A percentile compares a stretch with the other conserved stretches of the same genome.
Evolutionary conservation across 2,113 vertebrate species (phyloP).

Genomic region (Naja naja): DNA sequence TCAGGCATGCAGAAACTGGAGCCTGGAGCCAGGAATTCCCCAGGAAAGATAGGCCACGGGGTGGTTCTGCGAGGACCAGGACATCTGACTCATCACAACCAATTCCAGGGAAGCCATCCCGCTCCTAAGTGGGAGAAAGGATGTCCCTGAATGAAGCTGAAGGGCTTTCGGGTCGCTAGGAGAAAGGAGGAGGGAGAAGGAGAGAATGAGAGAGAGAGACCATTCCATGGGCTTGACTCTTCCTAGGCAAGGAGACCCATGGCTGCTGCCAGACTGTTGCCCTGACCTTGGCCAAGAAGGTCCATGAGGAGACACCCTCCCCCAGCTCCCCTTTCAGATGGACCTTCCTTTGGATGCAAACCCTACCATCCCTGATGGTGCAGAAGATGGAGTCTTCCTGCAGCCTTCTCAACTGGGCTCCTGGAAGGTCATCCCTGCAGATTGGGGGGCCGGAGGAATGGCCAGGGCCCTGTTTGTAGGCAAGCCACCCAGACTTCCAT

Average conservation of each 20-base stretch:
- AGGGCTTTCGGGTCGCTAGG: background rate
- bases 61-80: background rate
- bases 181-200: too few relatives aligned
- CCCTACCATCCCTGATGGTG: background rate
- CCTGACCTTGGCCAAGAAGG: background rate
- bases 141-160: background rate
- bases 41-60: background rate
- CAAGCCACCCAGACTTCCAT: background rate
- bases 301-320: background rate
- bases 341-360: background rate
- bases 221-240: background rate
- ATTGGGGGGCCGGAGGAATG: background rate
- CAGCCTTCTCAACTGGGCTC: background rate
- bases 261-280: background rate
- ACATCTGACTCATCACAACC: background rate
- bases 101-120: background rate
- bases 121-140: background rate
- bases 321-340: background rate
- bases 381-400: background rate
- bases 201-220: too few relatives aligned
- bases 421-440: background rate
- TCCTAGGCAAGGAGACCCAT: background rate
- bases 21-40: background rate
- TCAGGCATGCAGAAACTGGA: too few relatives aligned
- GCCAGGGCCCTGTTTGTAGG: background rate